A percentile compares a stretch with the other conserved stretches of the same genome.
These are phyloP conservation scores for Barnardius zonarius DNA, from an alignment of 2,113 vertebrate species.

Conservation along the genomic window DNA sequence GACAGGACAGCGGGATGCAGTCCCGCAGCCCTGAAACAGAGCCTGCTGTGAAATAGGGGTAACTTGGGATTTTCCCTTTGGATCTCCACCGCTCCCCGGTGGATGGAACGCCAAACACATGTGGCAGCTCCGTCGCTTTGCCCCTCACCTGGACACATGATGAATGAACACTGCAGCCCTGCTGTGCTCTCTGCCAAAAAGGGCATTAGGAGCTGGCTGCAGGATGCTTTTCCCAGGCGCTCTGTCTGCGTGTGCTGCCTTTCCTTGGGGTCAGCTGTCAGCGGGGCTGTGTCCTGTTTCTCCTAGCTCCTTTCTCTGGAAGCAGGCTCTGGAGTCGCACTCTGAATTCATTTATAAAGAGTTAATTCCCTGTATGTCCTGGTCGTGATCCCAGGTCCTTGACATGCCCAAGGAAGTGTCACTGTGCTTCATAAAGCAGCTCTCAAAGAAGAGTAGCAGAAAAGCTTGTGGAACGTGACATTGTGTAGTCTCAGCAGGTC, in stretches of 20 bases:
- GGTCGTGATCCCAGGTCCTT: background rate
- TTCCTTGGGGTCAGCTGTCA: background rate
- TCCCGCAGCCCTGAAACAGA: background rate
- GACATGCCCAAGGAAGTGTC: background rate
- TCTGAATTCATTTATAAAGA: background rate
- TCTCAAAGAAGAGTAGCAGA: background rate
- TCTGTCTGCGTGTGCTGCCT: rapidly evolving
- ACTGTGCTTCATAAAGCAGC: background rate
- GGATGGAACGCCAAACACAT: rapidly evolving
- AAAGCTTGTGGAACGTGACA: background rate
- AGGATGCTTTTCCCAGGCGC: background rate
- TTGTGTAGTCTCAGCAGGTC: background rate
- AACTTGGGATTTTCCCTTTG: background rate
- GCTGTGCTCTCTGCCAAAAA: background rate
- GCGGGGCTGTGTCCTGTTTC: background rate
- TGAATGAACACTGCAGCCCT: background rate
- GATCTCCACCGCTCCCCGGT: background rate
- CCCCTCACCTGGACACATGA: background rate
- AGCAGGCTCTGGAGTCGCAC: background rate
- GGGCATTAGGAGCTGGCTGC: background rate
- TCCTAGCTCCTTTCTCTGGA: background rate
- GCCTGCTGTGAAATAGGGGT: background rate
- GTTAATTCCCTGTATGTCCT: background rate
- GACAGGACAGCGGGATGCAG: background rate
- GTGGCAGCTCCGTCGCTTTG: background rate